Base-by-base conservation (phyloP, 2,113 vertebrate genomes). In the Cololabis saira region DNA sequence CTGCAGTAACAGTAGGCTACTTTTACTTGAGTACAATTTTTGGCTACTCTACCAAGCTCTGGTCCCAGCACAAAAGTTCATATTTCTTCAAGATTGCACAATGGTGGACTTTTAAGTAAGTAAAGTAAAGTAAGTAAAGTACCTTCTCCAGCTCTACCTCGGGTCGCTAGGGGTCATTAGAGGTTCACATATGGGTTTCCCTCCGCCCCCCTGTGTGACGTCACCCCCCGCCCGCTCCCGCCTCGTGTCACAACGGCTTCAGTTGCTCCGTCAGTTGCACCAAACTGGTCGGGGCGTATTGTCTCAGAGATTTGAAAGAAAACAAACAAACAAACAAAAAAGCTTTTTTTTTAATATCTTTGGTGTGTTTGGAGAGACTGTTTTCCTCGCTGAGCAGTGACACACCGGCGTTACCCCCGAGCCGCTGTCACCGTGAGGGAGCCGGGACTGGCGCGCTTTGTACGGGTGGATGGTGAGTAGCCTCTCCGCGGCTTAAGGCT, bases 201-300 rank as follows among this genome's bases (percentile, higher is more conserved):
- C 62, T 5, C 24, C 24, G 68, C 63, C 67, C 44, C 60, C 17
- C 33, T 54, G 54, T 48, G 19, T 18, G 13, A 91, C 91, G 91
- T 93, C 92, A 91, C 61, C 15, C 54, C 60, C 61, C 78, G 67
- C 81, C 69, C 33, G 33, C 33, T 3, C 30, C 30, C 83, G 61
- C 81, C 89, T 90, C 85, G 78, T 83, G 88, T 80, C 71, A 76
- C 71, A 71, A 18, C 40, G 52, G 45, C 77, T 68, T 56, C 40
- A 47, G 50, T 58, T 61, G 67, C 65, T 45, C 68, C 79, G 83
- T 78, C 79, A 77, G 72, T 67, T 21, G 65, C 80, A 54, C 57
- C 60, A 82, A 87, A 56, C 55, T 27, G 63, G 55, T 53, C 67
- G 55, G n/a, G 33, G 24, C 24, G 24, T 27, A 3, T 27, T 27